phyloP scores from a whole-genome alignment of 2,113 vertebrate genomes.

The Archilochus colubris region DNA sequence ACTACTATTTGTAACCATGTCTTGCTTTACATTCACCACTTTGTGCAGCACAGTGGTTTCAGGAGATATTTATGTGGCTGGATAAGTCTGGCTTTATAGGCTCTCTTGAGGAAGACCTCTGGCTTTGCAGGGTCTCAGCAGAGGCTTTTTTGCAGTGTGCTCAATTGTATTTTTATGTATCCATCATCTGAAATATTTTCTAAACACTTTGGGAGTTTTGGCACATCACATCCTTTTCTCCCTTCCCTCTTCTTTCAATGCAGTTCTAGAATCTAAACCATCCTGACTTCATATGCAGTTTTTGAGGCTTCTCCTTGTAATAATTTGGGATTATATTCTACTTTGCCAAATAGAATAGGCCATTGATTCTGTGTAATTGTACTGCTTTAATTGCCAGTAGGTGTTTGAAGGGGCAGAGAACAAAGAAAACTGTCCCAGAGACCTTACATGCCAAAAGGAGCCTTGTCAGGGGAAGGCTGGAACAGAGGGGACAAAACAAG shows the following conservation, averaged over 20 bases:
- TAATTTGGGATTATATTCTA: not conserved
- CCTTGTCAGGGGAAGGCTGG: not conserved
- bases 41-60: not conserved
- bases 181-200: not conserved
- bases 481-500: not conserved
- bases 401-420: not conserved
- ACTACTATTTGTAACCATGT: fast-evolving
- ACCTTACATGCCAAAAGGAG: not conserved
- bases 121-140: not conserved
- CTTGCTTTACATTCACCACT: not conserved
- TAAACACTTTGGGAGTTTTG: not conserved
- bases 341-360: not conserved
- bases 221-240: not conserved
- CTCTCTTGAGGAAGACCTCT: not conserved
- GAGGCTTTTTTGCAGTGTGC: not conserved
- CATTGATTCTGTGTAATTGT: not conserved
- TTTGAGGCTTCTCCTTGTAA: not conserved
- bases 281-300: not conserved
- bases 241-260: not conserved
- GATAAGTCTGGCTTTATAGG: not conserved
- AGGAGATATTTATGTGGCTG: not conserved
- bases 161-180: not conserved
- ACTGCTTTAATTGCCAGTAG: not conserved
- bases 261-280: not conserved
- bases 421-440: not conserved